Evolutionary conservation across 2,888 invertebrate genomes (phyloP).

Genomic region (Pterobdella sp.): DNA sequence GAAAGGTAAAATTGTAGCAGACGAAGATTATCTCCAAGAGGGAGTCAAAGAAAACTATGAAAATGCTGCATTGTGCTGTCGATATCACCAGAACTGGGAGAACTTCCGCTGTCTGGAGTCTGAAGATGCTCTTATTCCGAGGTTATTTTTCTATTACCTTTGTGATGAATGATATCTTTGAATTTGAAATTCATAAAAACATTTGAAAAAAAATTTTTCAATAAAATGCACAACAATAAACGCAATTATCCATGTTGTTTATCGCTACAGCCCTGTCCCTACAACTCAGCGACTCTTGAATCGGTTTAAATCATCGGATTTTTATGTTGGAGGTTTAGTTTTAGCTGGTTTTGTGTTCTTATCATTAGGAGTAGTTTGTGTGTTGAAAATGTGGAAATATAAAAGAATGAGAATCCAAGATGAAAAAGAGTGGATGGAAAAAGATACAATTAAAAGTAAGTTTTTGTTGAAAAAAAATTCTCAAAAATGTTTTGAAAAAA

Average conservation of each 20-base stretch:
- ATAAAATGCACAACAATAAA: too few relatives aligned
- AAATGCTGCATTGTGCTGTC: conserved; percentile 34
- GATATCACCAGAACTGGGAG: conserved; percentile 37
- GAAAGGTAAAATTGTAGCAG: background rate
- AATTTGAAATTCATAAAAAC: too few relatives aligned
- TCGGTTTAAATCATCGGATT: conserved; percentile 7
- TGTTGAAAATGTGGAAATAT: conserved; percentile 9
- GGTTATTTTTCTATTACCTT: too few relatives aligned
- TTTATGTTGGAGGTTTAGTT: background rate
- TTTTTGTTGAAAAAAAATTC: background rate
- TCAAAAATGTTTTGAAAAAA: background rate
- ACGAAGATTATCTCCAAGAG: conserved; percentile 13
- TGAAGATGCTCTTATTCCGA: conserved; percentile 32
- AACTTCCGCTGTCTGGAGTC: conserved; percentile 35
- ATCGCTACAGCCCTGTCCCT: background rate
- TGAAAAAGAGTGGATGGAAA: conserved; percentile 8
- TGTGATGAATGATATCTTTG: too few relatives aligned
- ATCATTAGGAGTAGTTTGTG: background rate
- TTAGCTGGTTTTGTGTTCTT: background rate
- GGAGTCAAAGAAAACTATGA: background rate
- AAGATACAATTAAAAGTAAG: background rate
- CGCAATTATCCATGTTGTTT: too few relatives aligned
- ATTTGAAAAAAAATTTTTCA: too few relatives aligned
- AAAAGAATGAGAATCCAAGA: background rate
- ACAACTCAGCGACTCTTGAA: conserved; percentile 6